Conservation (phyloP, 2,888 invertebrate species). For the Hedychridium roseum region DNA sequence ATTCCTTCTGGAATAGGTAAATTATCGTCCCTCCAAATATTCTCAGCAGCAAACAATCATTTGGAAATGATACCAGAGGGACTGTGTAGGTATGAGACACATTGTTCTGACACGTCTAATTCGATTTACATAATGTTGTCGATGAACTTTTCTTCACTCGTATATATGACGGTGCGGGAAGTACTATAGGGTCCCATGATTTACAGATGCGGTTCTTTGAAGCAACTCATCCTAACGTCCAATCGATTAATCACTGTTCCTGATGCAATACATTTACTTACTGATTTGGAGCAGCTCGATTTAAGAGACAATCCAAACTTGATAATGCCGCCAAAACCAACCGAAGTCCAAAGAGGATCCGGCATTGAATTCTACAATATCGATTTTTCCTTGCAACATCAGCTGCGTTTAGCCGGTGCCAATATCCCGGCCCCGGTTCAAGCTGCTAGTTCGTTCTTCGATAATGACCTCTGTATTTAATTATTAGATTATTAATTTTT, state of each 20-base stretch:
- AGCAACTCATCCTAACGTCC: slow-evolving; percentile 90
- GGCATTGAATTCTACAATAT: slow-evolving; percentile 97
- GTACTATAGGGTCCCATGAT: too few species aligned
- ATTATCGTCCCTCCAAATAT: slow-evolving; percentile 89
- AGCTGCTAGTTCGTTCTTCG: slow-evolving; percentile 74
- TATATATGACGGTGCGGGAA: too few species aligned
- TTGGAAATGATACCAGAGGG: slow-evolving; percentile 99
- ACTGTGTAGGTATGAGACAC: slow-evolving; percentile 85
- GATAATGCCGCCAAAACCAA: slow-evolving; percentile 97
- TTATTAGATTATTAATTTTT: slow-evolving; percentile 4
- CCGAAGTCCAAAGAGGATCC: slow-evolving; percentile 78
- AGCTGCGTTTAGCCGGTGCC: slow-evolving; percentile 90
- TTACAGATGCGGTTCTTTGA: slow-evolving; percentile 88
- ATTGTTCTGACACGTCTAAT: too few species aligned
- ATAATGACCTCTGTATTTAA: too few species aligned
- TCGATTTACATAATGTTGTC: too few species aligned
- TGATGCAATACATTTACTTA: slow-evolving; percentile 94
- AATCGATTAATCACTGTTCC: slow-evolving; percentile 96
- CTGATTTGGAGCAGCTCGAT: slow-evolving; percentile 89
- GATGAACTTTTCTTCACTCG: too few species aligned
- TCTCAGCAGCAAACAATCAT: slow-evolving; percentile 94
- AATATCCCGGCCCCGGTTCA: slow-evolving; percentile 79
- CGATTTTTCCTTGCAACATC: slow-evolving; percentile 97
- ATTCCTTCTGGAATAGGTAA: slow-evolving; percentile 99
- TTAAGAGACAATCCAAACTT: slow-evolving; percentile 93